These are phyloP conservation scores for Apis dorsata DNA, from an alignment of 1,140 invertebrate species.

Conservation along the genomic window DNA sequence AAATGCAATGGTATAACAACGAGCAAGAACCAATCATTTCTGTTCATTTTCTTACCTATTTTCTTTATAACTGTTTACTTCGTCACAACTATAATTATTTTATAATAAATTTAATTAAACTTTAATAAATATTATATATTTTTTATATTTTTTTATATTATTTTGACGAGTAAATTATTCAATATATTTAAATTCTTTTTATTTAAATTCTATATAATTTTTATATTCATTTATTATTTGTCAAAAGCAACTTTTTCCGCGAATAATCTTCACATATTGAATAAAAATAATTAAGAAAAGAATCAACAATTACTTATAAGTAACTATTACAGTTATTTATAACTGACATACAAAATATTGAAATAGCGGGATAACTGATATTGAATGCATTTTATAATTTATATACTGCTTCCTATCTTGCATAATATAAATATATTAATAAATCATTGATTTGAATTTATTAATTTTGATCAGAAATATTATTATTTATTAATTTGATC, in stretches of 20 bases:
- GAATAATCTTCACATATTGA: neutral
- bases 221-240: neutral
- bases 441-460: neutral
- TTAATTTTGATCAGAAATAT: neutral
- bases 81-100: neutral
- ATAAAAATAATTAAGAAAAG: too few species aligned
- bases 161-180: too few species aligned
- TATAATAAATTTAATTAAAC: neutral
- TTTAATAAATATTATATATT: neutral
- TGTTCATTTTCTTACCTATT: neutral
- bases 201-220: neutral
- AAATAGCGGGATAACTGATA: neutral
- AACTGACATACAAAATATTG: neutral
- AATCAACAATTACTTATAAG: neutral
- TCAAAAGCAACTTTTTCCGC: neutral
- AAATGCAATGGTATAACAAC: conserved; percentile 33
- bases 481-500: too few species aligned
- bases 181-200: neutral
- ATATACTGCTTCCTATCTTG: neutral
- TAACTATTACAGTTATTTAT: conserved; percentile 1
- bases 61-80: neutral
- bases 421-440: neutral
- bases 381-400: neutral
- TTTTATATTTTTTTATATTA: too few species aligned
- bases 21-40: conserved; percentile 29